Percentiles rank a stretch among this genome's conserved stretches.
These are phyloP conservation scores for Drosophila pseudotakahashii DNA, from an alignment of 2,888 invertebrate species.

Conservation along the genomic window DNA sequence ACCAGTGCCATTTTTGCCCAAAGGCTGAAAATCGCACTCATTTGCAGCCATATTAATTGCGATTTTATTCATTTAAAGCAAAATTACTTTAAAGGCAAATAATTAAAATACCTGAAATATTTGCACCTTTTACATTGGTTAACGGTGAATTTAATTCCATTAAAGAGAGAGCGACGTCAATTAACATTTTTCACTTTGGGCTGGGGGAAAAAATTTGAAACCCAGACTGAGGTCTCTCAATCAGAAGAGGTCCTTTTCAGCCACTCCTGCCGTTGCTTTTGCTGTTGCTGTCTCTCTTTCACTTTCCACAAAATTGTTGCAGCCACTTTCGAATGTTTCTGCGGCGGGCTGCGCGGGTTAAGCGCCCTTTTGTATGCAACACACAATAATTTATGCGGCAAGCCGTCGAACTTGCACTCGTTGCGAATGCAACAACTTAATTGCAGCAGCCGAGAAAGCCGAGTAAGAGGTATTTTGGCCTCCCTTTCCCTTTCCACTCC, in stretches of 20 bases:
- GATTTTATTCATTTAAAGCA: not conserved
- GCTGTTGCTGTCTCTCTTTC: not conserved
- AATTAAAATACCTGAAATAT: not conserved
- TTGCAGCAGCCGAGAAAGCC: slow-evolving; percentile 54
- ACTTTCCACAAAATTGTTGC: slow-evolving; percentile 19
- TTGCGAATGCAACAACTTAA: slow-evolving; percentile 73
- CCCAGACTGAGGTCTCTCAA: slow-evolving; percentile 32
- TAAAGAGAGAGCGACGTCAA: slow-evolving; percentile 16
- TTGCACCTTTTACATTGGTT: not conserved
- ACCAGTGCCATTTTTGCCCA: not conserved
- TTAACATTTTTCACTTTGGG: slow-evolving; percentile 2
- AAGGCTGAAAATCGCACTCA: not conserved
- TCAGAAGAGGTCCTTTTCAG: slow-evolving; percentile 27
- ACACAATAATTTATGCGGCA: slow-evolving; percentile 74
- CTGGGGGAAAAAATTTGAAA: slow-evolving; percentile 7
- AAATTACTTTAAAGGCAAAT: not conserved
- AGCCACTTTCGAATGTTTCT: slow-evolving; percentile 55
- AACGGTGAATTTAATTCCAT: slow-evolving; percentile 10
- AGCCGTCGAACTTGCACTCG: slow-evolving; percentile 45
- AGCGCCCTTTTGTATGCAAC: slow-evolving; percentile 71
- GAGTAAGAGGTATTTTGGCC: slow-evolving; percentile 2
- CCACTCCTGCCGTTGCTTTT: slow-evolving; percentile 3
- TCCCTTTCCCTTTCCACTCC: not conserved
- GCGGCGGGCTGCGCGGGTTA: slow-evolving; percentile 46
- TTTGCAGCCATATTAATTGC: not conserved